Conservation (phyloP, 1,140 invertebrate species). For the Lepidotrigona ventralis region DNA sequence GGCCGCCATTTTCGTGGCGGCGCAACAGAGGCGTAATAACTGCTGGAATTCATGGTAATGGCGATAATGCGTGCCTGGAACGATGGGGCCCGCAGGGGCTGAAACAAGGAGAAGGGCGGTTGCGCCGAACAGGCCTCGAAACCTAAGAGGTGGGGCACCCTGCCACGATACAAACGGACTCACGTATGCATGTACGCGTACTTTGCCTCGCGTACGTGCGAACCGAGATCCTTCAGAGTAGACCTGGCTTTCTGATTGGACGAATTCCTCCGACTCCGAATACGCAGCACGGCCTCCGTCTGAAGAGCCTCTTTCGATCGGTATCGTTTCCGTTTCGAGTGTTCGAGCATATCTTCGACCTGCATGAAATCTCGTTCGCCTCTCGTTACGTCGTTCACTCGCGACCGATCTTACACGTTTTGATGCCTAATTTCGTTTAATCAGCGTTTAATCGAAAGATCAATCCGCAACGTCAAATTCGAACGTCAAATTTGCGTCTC, state of each 20-base stretch:
- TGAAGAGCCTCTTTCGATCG: slow-evolving; percentile 27
- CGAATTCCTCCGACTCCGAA: slow-evolving; percentile 59
- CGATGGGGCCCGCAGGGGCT: slow-evolving; percentile 51
- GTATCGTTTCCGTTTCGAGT: slow-evolving; percentile 8
- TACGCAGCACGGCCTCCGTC: slow-evolving; percentile 53
- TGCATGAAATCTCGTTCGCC: neutral
- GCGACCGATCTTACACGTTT: too few relatives aligned
- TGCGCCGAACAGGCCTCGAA: slow-evolving; percentile 27
- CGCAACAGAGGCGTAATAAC: slow-evolving; percentile 71
- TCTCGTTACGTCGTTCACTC: neutral
- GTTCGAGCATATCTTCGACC: neutral
- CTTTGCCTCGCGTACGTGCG: slow-evolving; percentile 50
- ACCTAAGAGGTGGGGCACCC: slow-evolving; percentile 66
- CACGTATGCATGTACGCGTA: slow-evolving; percentile 16
- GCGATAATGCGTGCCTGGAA: slow-evolving; percentile 60
- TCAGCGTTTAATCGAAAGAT: too few relatives aligned
- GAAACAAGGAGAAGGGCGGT: slow-evolving; percentile 36
- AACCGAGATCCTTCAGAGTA: slow-evolving; percentile 54
- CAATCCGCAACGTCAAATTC: neutral
- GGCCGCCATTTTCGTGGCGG: slow-evolving; percentile 69
- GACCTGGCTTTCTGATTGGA: slow-evolving; percentile 58
- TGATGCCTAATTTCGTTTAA: neutral
- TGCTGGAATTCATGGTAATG: slow-evolving; percentile 69
- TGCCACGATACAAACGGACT: slow-evolving; percentile 62
- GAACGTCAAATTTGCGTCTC: neutral